Evolutionary conservation across 2,113 vertebrate genomes (phyloP), one percentile per base, ranked within the genome.

Genomic region (Lota lota): DNA sequence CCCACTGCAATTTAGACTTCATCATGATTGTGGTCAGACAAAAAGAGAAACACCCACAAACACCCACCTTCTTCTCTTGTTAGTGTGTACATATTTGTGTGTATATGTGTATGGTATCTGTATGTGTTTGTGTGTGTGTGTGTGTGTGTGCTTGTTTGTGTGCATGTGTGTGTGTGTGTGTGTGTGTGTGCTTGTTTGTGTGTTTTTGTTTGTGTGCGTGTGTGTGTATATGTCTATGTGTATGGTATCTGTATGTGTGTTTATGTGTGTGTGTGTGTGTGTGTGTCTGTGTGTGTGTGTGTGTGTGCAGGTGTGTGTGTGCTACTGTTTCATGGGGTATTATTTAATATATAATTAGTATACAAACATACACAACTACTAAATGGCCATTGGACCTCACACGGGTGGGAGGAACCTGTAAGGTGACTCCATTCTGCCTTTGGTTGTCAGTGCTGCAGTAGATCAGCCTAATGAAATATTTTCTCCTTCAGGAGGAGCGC

Each of bases 1-100:
- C 73, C 57, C 61, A 65, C 66, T 80, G 70, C 81, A 81, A 77
- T 82, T 85, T 75, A 82, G 76, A 82, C 78, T 83, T 82, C 84
- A 81, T 87, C 77, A 87, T 79, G 85, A 82, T 79, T 90, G 86
- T 69, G 89, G 88, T 88, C 87, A 87, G 85, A 86, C 80, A 81
- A 88, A 74, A 79, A 87, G 83, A 80, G 79, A 80, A 47, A 51
- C 20, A 75, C 72, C 59, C 81, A 78, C 68, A 78, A 73, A 74
- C 81, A 61, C 80, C 83, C 77, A 84, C 81, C 72, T 83, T 82
- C 79, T 79, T 77, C 67, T 74, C 63, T 63, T 28, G 78, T 1
- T 81, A 63, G 63, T 77, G 67, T 69, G 2, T 20, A 4, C 22
- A 19, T 33, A 6, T 33, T 60, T 5, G 51, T 17, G 51, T 4